phyloP scores from a whole-genome alignment of 2,797 vertebrate genomes.

The Argyrosomus regius region DNA sequence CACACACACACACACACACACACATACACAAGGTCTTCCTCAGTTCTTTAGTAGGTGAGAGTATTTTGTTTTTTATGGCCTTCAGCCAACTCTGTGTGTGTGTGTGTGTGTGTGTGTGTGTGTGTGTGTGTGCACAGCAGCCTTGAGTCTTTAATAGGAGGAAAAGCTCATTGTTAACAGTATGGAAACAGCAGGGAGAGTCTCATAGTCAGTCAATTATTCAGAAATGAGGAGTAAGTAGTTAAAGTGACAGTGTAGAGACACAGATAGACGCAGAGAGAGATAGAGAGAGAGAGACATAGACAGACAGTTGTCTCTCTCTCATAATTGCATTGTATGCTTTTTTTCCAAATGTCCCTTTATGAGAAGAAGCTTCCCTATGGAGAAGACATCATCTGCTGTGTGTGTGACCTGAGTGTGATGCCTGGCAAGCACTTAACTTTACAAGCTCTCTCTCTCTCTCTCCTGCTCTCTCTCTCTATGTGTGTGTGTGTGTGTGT shows the following conservation, averaged over 20 bases:
- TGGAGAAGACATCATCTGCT: conserved; percentile 55
- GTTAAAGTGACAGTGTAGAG: neutral
- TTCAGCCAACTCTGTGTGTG: conserved; percentile 3
- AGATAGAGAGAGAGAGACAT: neutral
- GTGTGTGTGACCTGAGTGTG: conserved; percentile 36
- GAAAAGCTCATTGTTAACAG: conserved; percentile 66
- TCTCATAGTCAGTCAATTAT: conserved; percentile 30
- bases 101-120: conserved; percentile 13
- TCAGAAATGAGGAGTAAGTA: conserved; percentile 22
- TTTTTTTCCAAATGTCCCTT: conserved; percentile 34
- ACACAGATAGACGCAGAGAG: neutral
- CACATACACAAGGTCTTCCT: conserved; percentile 23
- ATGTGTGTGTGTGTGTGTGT: neutral
- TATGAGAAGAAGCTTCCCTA: conserved; percentile 50
- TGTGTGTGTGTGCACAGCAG: conserved; percentile 7
- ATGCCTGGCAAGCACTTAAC: conserved; percentile 65
- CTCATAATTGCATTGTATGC: neutral
- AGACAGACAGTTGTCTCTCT: neutral
- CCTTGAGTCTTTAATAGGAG: conserved; percentile 58
- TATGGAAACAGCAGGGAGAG: conserved; percentile 44
- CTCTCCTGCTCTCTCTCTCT: no score
- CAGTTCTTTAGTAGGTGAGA: conserved; percentile 19
- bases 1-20: neutral
- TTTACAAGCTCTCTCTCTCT: conserved; percentile 42
- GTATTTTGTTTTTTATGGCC: conserved; percentile 10